A percentile compares a stretch with the other conserved stretches of the same genome.
Conservation (phyloP, 2,888 invertebrate genomes). For the Arrhopalites spinosus region DNA sequence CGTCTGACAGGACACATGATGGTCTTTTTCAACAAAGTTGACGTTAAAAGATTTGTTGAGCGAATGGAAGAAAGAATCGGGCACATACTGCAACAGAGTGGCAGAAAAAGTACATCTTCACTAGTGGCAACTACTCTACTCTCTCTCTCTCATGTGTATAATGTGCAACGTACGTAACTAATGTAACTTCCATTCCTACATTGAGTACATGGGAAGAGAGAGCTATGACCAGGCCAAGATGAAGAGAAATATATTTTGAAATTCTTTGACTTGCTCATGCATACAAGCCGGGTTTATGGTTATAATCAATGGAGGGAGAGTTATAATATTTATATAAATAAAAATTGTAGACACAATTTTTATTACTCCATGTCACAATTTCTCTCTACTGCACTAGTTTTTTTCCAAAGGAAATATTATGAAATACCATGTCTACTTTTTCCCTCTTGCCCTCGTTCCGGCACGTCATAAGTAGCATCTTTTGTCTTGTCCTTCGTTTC, state of each 20-base stretch:
- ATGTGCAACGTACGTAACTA: constrained; percentile 1
- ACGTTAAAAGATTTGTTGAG: constrained; percentile 35
- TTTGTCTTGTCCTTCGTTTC: background rate
- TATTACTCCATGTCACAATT: too few relatives aligned
- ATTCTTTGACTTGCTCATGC: too few relatives aligned
- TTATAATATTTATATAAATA: too few relatives aligned
- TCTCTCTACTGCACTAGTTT: constrained; percentile 17
- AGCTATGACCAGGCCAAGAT: too few relatives aligned
- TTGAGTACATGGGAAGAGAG: too few relatives aligned
- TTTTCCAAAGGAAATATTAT: constrained; percentile 7
- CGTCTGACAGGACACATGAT: constrained; percentile 34
- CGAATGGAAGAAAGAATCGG: constrained; percentile 7
- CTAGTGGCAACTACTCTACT: constrained; percentile 23
- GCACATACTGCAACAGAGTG: too few relatives aligned
- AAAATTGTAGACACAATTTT: too few relatives aligned
- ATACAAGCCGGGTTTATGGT: too few relatives aligned
- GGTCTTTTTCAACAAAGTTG: constrained; percentile 34
- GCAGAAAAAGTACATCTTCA: background rate
- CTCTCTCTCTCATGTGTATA: background rate
- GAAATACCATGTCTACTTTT: background rate
- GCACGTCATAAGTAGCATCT: background rate
- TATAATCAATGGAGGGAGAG: too few relatives aligned
- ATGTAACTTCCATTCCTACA: background rate
- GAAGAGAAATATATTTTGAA: too few relatives aligned
- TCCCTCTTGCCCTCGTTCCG: background rate